These are phyloP conservation scores for Ceyx cyanopectus DNA, from an alignment of 2,113 vertebrate species.

Conservation along the genomic window DNA sequence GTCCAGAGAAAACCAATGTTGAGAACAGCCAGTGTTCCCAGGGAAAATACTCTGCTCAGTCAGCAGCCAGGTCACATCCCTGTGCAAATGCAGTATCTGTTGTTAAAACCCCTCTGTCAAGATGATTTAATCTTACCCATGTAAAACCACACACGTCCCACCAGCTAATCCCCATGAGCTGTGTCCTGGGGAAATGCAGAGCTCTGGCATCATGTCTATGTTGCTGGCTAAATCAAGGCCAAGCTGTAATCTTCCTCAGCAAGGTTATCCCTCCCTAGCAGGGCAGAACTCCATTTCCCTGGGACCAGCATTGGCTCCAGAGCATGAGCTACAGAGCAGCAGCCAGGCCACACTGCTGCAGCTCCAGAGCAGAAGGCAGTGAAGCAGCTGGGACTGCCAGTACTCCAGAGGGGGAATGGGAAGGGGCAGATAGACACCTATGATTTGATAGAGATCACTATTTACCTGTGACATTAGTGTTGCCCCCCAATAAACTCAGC, in stretches of 20 bases:
- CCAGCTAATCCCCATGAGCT: too few species aligned
- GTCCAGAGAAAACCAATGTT: fast-evolving
- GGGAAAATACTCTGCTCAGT: neutral
- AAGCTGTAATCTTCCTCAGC: too few species aligned
- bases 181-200: too few species aligned
- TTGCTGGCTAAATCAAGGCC: too few species aligned
- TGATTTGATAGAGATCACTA: neutral
- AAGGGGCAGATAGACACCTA: neutral
- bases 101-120: too few species aligned
- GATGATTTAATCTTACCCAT: too few species aligned
- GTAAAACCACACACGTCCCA: too few species aligned
- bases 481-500: neutral
- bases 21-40: neutral
- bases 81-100: too few species aligned
- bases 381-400: constrained; percentile 8
- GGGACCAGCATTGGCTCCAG: neutral
- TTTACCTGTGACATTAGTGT: neutral
- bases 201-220: too few species aligned
- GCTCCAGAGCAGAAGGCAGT: neutral
- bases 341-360: neutral
- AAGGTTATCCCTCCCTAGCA: too few species aligned
- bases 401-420: neutral
- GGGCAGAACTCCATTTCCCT: too few species aligned
- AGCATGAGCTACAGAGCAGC: neutral
- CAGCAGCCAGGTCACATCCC: too few species aligned